Conservation (phyloP, 2,797 vertebrate species). For the Sternotherus odoratus region DNA sequence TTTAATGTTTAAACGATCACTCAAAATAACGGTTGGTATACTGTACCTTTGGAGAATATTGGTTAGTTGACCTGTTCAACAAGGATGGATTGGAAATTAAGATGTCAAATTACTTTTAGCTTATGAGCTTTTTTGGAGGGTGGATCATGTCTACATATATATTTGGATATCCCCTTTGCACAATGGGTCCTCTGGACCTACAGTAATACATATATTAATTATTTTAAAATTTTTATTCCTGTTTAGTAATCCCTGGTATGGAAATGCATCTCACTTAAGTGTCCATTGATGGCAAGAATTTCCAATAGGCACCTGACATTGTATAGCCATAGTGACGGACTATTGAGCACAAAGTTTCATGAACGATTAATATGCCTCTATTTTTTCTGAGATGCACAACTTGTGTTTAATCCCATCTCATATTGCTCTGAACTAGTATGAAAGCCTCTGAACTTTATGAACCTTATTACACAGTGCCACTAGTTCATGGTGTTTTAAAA, state of each 20-base stretch:
- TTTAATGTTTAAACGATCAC: not conserved
- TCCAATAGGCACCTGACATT: not conserved
- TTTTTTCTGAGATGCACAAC: constrained; percentile 28
- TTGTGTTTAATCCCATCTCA: constrained; percentile 48
- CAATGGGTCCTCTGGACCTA: not conserved
- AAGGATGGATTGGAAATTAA: constrained; percentile 43
- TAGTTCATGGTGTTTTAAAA: not conserved
- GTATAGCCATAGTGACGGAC: constrained; percentile 38
- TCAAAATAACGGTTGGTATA: not conserved
- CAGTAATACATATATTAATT: not conserved
- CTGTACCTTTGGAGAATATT: not conserved
- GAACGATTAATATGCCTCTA: not conserved
- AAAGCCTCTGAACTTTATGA: not conserved
- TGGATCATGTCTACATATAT: not conserved
- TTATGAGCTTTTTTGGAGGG: not conserved
- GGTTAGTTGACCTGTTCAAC: constrained; percentile 32
- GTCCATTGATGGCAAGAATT: not conserved
- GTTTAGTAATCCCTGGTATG: not conserved
- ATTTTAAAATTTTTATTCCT: not conserved
- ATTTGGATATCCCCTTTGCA: not conserved
- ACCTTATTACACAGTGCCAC: not conserved
- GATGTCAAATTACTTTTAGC: constrained; percentile 18
- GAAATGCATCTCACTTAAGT: not conserved
- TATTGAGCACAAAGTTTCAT: constrained; percentile 6
- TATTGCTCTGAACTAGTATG: not conserved